Evolutionary conservation across 2,888 invertebrate genomes (phyloP), one percentile per base, ranked within the genome.

Genomic region (Adelognathus sp.): DNA sequence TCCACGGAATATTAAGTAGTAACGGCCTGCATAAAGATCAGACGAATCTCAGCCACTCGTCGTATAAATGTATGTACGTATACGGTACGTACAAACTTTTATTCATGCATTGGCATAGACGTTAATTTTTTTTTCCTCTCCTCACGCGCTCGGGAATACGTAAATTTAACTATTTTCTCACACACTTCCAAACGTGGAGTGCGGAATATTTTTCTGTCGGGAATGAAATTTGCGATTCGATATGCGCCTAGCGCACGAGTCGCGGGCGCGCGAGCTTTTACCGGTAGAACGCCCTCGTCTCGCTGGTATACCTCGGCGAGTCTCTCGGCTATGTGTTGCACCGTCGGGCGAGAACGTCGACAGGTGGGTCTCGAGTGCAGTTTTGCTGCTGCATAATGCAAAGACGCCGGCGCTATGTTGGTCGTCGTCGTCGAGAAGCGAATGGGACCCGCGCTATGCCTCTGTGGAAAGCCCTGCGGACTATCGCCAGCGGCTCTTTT

Each of bases 321-420:
- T 50, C 21, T 50, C 50, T 64, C 24, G 27, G 14, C 52, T 4
- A n/a, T n/a, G 31, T 33, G 64, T 58, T 64, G 67, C 79, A 56
- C 56, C 67, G 58, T 72, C 67, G 79, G n/a, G 76, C 79, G 71
- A 66, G 76, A 76, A 79, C 73, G 80, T 78, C 80, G 80, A 80
- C 80, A 81, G 81, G 81, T 80, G 81, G 81, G 72, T 67, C 60
- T 58, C 60, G 60, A 76, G 46, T 64, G 76, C 76, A 69, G 24
- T 64, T 63, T 64, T 54, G 50, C 81, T 80, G 60, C 74, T 81
- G 81, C 81, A 81, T 81, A 80, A 81, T 81, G 80, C 80, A 81
- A 76, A 79, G 76, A 79, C 71, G 71, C 75, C 75, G 79, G 76
- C 71, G 71, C 67, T 71, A 44, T 27, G 58, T 18, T 41, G 60